Evolutionary conservation across 2,888 invertebrate species (phyloP), one percentile per base, ranked within the genome.

Genomic region (Calephelis perditalis): DNA sequence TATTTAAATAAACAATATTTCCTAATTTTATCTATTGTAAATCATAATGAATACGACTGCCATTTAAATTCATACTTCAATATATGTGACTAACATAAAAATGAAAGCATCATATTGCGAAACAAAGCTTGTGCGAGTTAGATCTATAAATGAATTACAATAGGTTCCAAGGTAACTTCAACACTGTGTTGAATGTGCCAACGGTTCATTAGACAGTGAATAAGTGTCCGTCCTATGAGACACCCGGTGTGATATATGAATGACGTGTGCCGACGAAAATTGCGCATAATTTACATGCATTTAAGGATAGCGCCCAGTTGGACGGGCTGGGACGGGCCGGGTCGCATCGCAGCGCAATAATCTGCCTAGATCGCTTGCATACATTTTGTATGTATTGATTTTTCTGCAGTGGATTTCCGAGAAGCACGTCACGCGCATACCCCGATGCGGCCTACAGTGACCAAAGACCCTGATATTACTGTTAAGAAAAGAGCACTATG

Each of bases 201-300:
- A 52, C 43, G 59, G 35, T 44, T 26, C 43, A 52, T 49, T 52
- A 26, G 52, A 59, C 52, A 43, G 52, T 58, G 52, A 52, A 58
- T 56, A 44, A 44, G 54, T 54, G 76, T 75, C 85, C 77, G 82
- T 71, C 76, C 70, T 71, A 82, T 66, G 76, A 82, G 84, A 84
- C 85, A 81, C 74, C 72, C 81, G 70, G 71, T 70, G 69, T 64
- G 55, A 69, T 74, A 72, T 69, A 69, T 74, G 68, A 68, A 62
- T 49, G 49, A 67, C 63, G 57, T 70, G 71, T 73, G 73, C 70
- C 70, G 60, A 70, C 70, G 77, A 71, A 72, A 65, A 71, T 78
- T 77, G 81, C 82, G 86, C 86, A 68, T 71, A 71, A 77, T 81
- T 68, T 78, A 77, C 89, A 89, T 89, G 89, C 89, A 82, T 15